Evolutionary conservation across 2,888 invertebrate species (phyloP).

Genomic region (Agonopterix heracliana): DNA sequence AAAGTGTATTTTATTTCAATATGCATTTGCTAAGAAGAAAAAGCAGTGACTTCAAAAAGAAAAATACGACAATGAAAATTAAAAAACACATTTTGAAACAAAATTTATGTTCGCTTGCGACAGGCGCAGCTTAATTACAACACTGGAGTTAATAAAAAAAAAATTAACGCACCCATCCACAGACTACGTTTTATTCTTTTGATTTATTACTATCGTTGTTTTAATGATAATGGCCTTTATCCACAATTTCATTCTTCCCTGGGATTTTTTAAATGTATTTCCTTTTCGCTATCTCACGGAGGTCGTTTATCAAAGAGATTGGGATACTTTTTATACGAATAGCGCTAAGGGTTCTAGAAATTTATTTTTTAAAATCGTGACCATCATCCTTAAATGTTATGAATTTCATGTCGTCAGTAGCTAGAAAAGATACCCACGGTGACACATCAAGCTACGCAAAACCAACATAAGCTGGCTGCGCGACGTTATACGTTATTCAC

Average conservation of each 20-base stretch:
- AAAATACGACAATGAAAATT: background rate
- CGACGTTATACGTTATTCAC: too few relatives aligned
- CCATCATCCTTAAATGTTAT: too few relatives aligned
- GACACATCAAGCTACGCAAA: too few relatives aligned
- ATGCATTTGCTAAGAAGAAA: too few relatives aligned
- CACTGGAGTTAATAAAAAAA: constrained; percentile 29
- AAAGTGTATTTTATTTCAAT: too few relatives aligned
- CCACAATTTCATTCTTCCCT: constrained; percentile 37
- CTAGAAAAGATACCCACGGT: too few relatives aligned
- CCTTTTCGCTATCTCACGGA: constrained; percentile 40
- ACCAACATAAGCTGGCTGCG: too few relatives aligned
- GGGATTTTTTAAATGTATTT: constrained; percentile 42
- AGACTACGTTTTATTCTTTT: constrained; percentile 44
- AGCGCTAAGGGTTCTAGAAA: constrained; percentile 19
- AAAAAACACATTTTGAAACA: constrained; percentile 3
- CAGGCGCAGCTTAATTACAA: constrained; percentile 21
- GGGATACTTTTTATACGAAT: constrained; percentile 39
- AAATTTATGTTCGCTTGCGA: constrained; percentile 11
- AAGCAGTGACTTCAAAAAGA: background rate
- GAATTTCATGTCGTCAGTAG: too few relatives aligned
- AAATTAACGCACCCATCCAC: constrained; percentile 40
- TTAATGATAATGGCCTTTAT: constrained; percentile 49
- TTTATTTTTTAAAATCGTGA: too few relatives aligned
- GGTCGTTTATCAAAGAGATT: constrained; percentile 52
- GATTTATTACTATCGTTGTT: constrained; percentile 52